phyloP scores from a whole-genome alignment of 2,797 vertebrate species.

The Caiman crocodilus region DNA sequence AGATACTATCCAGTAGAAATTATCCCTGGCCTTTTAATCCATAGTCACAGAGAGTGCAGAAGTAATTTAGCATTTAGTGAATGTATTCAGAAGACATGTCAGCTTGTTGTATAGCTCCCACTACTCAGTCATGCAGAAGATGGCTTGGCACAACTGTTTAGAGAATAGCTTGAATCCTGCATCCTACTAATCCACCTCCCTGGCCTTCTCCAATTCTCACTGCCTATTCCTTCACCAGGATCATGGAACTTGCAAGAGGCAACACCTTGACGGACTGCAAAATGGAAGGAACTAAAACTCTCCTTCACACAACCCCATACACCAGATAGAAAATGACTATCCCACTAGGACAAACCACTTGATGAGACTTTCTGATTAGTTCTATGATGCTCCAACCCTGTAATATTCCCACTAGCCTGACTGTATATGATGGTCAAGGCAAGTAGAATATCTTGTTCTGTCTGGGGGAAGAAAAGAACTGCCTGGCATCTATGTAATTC shows the following conservation, averaged over 20 bases:
- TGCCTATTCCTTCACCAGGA: neutral
- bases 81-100: neutral
- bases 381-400: slow-evolving; percentile 8
- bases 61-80: neutral
- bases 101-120: neutral
- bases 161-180: neutral
- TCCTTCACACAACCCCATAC: neutral
- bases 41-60: rapidly evolving
- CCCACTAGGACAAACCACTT: neutral
- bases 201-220: neutral
- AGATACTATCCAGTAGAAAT: neutral
- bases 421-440: neutral
- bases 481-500: neutral
- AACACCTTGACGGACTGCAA: neutral
- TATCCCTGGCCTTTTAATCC: neutral
- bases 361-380: neutral
- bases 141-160: neutral
- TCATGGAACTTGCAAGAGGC: neutral
- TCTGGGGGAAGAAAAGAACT: neutral
- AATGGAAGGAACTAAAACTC: neutral
- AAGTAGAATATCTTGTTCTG: slow-evolving; percentile 2
- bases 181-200: neutral
- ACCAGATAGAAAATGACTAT: neutral
- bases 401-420: neutral
- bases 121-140: neutral